Base-by-base conservation (phyloP, 2,888 invertebrate species). In the Ophion ventricosus region DNA sequence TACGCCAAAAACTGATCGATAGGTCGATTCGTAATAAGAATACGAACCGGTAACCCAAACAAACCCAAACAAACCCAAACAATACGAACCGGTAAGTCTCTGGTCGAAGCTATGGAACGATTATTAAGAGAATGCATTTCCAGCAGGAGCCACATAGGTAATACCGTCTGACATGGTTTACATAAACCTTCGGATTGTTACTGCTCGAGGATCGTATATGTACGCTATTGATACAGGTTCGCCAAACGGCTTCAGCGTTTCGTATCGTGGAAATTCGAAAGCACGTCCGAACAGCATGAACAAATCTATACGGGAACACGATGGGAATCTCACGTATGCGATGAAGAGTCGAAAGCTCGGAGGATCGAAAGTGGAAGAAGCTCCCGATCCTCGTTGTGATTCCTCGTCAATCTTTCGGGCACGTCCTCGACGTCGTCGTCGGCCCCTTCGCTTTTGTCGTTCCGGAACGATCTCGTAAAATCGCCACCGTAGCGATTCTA, bases 391-490 rank as follows among this genome's bases (percentile, higher is more conserved):
- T 61, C 61, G 20, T 73, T 29, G 43, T 66, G 26, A 61, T 56
- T 23, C 64, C 70, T 72, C 63, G 64, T 64, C 75, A 61, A 67
- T 49, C 35, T 73, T 76, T 73, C 77, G 54, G 69, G 40, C 73
- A 49, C 23, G 66, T 61, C 67, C 67, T 67, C 72, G 59, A 63
- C 57, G 59, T 54, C 72, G 40, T 57, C 49, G 26, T 17, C 40
- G 56, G 1, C 26, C 57, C 66, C 59, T 59, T 66, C 54, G 56
- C 63, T 80, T 72, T 80, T 80, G 73, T 84, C 73, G 69, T 69
- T 78, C 25, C 61, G 78, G 70, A 81, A 84, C 77, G 84, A 74
- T 75, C 80, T 72, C 81, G 77, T 84, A 84, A 84, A 84, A 81
- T 84, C 74, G 63, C 67, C 77, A 70, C 74, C 74, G 76, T 75